phyloP scores from a whole-genome alignment of 2,113 vertebrate species.

The Chinchilla lanigera region DNA sequence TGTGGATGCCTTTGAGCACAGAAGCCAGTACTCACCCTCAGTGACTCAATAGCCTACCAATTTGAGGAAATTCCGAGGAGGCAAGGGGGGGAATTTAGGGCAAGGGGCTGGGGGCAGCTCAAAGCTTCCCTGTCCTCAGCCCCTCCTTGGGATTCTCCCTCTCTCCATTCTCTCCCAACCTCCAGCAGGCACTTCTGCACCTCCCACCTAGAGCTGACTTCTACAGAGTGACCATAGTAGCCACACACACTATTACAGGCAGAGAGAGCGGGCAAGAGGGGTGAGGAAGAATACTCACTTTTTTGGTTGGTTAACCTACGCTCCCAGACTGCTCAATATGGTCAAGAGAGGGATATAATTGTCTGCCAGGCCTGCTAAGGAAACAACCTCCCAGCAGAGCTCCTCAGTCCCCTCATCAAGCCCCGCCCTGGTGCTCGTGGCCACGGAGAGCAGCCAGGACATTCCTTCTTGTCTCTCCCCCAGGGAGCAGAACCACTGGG shows the following conservation, averaged over 20 bases:
- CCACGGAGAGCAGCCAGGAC: background rate
- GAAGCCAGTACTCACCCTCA: slow-evolving; percentile 61
- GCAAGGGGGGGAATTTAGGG: background rate
- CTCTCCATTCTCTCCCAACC: background rate
- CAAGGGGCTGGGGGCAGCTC: background rate
- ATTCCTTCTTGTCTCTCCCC: background rate
- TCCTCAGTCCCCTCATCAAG: background rate
- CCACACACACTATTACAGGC: background rate
- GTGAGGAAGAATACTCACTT: slow-evolving; percentile 8
- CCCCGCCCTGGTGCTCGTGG: background rate
- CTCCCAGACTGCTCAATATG: slow-evolving; percentile 62
- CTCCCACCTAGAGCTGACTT: background rate
- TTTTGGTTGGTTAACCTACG: slow-evolving; percentile 65
- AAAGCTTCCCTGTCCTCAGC: background rate
- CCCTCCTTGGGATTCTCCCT: background rate
- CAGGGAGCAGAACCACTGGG: background rate
- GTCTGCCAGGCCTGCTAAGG: slow-evolving; percentile 65
- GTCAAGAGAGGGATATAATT: slow-evolving; percentile 68
- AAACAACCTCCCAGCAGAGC: background rate
- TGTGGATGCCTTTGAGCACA: background rate
- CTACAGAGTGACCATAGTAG: background rate
- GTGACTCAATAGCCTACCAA: slow-evolving; percentile 74
- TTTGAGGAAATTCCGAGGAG: slow-evolving; percentile 72
- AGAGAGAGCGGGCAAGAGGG: background rate
- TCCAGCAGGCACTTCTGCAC: background rate